Conservation (phyloP, 2,113 vertebrate species). For the Aplodontia rufa region DNA sequence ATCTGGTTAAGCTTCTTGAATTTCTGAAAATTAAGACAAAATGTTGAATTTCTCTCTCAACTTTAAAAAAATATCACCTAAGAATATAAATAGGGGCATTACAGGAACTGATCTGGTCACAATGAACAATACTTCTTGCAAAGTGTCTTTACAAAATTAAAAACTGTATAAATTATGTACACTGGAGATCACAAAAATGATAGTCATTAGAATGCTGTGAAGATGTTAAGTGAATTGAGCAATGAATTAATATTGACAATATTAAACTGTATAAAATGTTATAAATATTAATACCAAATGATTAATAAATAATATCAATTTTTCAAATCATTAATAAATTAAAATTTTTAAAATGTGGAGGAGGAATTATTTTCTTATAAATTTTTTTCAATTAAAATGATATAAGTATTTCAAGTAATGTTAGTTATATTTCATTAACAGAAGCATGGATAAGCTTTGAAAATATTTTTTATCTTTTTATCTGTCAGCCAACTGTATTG, state of each 20-base stretch:
- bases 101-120: background rate
- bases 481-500: background rate
- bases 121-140: background rate
- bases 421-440: background rate
- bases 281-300: constrained; percentile 42
- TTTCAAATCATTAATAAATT: constrained; percentile 34
- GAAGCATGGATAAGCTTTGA: background rate
- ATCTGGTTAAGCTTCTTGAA: background rate
- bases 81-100: background rate
- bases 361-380: constrained; percentile 7
- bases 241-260: background rate
- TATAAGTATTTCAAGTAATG: background rate
- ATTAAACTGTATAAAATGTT: background rate
- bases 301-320: background rate
- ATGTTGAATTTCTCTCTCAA: background rate
- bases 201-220: background rate
- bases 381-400: background rate
- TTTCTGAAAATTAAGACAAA: constrained; percentile 20
- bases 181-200: background rate
- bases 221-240: background rate
- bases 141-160: background rate
- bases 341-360: background rate
- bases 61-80: background rate
- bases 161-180: background rate
- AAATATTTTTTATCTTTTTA: background rate